Percentiles rank a stretch among this genome's conserved stretches.
phyloP scores from a whole-genome alignment of 2,797 vertebrate species.

The Falco berigora region DNA sequence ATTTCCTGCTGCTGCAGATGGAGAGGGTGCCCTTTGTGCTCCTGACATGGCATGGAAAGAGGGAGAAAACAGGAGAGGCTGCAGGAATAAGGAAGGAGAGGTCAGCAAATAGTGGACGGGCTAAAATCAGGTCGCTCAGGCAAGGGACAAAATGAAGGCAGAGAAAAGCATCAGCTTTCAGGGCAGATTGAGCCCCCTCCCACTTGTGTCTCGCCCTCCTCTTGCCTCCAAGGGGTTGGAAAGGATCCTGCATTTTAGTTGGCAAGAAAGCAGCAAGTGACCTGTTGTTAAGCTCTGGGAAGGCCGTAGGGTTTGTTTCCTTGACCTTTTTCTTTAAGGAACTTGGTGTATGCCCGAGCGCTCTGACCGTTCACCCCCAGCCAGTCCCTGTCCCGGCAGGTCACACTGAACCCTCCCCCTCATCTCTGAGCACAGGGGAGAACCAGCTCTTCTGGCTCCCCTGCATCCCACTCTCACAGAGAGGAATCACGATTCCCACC shows the following conservation, averaged over 20 bases:
- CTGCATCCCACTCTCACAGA: background rate
- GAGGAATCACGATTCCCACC: background rate
- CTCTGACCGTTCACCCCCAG: background rate
- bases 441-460: background rate
- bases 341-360: rapidly evolving
- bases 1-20: background rate
- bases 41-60: background rate
- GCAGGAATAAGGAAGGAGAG: background rate
- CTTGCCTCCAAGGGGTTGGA: background rate
- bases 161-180: background rate
- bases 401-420: background rate
- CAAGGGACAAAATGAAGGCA: background rate
- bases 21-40: background rate
- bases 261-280: background rate
- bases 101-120: background rate
- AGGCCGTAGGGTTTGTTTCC: background rate
- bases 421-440: background rate
- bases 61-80: background rate
- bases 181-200: background rate
- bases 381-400: background rate
- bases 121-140: background rate
- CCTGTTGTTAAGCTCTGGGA: background rate
- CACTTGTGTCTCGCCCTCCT: rapidly evolving
- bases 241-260: background rate
- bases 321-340: background rate